Conservation (phyloP, 2,113 vertebrate species). For the Carassius auratus region DNA sequence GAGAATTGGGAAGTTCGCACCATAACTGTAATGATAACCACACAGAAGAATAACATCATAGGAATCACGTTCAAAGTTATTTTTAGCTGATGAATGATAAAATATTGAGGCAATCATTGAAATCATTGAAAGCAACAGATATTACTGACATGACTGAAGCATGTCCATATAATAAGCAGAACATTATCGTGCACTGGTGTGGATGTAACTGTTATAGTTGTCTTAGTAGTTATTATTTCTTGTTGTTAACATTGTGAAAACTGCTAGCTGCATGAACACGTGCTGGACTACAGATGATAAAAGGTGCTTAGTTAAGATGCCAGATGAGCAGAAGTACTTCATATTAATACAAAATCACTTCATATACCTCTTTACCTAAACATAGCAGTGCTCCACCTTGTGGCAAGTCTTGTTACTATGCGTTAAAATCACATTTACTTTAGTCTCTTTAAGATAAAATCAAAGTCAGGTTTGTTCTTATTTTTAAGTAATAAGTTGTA, state of each 20-base stretch:
- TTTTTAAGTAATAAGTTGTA: neutral
- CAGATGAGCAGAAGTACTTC: neutral
- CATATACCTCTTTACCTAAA: neutral
- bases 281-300: neutral
- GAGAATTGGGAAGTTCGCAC: neutral
- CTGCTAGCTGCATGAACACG: neutral
- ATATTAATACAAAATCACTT: constrained; percentile 1
- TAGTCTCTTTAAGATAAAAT: neutral
- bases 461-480: neutral
- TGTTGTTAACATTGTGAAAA: neutral
- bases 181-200: too few relatives aligned
- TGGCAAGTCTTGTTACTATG: neutral
- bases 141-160: neutral
- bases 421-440: neutral
- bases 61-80: neutral
- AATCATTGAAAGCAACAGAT: neutral
- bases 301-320: neutral
- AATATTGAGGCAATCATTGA: neutral
- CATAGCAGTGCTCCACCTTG: neutral
- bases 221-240: neutral
- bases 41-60: too few relatives aligned
- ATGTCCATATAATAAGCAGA: neutral
- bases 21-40: neutral
- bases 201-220: too few relatives aligned
- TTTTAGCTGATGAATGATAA: neutral